Evolutionary conservation across 2,797 vertebrate genomes (phyloP).

Genomic region (Chiroxiphia lanceolata): DNA sequence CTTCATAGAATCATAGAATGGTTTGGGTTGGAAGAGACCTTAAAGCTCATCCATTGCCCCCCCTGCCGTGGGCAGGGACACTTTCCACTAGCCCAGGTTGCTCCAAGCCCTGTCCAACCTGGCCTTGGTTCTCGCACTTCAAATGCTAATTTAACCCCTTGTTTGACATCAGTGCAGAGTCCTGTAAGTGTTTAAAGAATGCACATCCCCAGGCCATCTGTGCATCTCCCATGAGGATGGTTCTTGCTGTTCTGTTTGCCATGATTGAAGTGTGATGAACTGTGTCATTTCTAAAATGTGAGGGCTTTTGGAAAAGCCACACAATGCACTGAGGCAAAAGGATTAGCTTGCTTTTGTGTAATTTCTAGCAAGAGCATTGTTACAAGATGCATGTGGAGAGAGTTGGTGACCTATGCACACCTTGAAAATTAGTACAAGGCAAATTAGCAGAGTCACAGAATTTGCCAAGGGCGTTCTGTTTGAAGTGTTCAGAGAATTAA

Average conservation of each 20-base stretch:
- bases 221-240: not conserved
- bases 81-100: not conserved
- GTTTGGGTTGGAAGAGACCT: not conserved
- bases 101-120: not conserved
- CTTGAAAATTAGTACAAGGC: constrained; percentile 52
- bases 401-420: not conserved
- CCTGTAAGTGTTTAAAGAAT: not conserved
- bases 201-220: not conserved
- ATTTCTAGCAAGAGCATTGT: not conserved
- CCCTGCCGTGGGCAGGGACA: not conserved
- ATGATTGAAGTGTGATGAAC: not conserved
- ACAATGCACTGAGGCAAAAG: not conserved
- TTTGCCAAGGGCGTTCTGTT: constrained; percentile 26
- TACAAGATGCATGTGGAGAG: not conserved
- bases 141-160: not conserved
- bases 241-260: not conserved
- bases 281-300: not conserved
- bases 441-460: constrained; percentile 36
- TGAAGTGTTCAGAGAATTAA: not conserved
- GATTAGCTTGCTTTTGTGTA: not conserved
- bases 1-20: not conserved
- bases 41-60: not conserved
- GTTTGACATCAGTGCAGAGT: not conserved
- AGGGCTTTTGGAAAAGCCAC: not conserved
- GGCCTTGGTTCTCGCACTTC: not conserved